Evolutionary conservation across 2,797 vertebrate genomes (phyloP), one percentile per base, ranked within the genome.

Genomic region (Lophius americanus): DNA sequence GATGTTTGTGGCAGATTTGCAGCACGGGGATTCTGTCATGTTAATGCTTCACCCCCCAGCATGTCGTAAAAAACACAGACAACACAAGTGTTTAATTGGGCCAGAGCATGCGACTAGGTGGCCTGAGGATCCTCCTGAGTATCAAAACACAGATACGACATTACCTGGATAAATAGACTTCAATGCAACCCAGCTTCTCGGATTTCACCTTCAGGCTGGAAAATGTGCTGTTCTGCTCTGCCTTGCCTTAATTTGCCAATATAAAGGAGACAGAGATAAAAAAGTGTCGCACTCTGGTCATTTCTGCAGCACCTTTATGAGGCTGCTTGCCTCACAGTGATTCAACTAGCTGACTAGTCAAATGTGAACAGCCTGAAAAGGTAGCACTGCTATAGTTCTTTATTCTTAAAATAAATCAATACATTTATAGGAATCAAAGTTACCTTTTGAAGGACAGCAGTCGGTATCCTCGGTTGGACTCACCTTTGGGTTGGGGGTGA

Each of bases 71-170:
- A 44, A 64, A 44, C 46, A 49, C 23, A 51, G 4, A 64, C 49
- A 14, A 43, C 38, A 7, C 38, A 56, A 36, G 53, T 33, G 56
- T 77, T 74, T 53, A 67, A 70, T 64, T 37, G 54, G 36, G 35
- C 37, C 53, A 61, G 38, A 44, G 59, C 11, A 10, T 63, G 59
- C 46, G 68, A 70, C 61, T 50, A 52, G 38, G 2, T 12, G 13
- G 46, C 65, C 46, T 0, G 7, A 58, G 61, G 57, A 51, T 41
- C 6, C 51, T 50, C 53, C 55, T 64, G 67, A 74, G 52, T 43
- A 23, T 33, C 55, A 12, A 4, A 7, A 54, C 57, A 73, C 52
- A 43, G 23, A 12, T 52, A 33, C 56, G 33, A 60, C 59, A 49
- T 46, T 12, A 44, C 10, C 42, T 4, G 39, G 8, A 46, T 60